phyloP scores from a whole-genome alignment of 2,797 vertebrate species.

The Pantherophis vulpinus region DNA sequence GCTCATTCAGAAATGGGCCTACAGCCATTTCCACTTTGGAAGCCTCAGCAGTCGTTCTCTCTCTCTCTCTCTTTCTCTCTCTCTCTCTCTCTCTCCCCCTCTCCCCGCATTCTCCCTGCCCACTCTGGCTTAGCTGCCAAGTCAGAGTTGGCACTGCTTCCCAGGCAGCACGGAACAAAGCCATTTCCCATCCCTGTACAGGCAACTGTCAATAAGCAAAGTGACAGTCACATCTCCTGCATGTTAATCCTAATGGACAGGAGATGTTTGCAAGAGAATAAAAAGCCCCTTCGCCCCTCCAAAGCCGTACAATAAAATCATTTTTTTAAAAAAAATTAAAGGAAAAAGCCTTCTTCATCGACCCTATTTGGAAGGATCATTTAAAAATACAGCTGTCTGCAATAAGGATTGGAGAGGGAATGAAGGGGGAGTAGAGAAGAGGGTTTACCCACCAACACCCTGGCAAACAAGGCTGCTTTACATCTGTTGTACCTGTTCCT shows the following conservation, averaged over 20 bases:
- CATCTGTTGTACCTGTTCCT: slow-evolving; percentile 69
- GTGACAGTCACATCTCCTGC: slow-evolving; percentile 69
- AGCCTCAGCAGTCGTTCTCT: slow-evolving; percentile 55
- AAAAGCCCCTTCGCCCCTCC: neutral
- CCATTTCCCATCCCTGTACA: slow-evolving; percentile 65
- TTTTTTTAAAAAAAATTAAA: neutral
- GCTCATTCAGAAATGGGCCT: slow-evolving; percentile 55
- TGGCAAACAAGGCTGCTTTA: slow-evolving; percentile 61
- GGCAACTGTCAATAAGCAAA: slow-evolving; percentile 62
- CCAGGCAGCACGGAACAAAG: slow-evolving; percentile 63
- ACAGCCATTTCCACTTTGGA: slow-evolving; percentile 57
- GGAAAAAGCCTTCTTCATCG: neutral
- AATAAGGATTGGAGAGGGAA: neutral
- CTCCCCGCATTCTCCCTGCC: slow-evolving; percentile 54
- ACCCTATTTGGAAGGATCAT: slow-evolving; percentile 31
- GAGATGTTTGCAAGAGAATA: slow-evolving; percentile 13
- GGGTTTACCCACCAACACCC: slow-evolving; percentile 50
- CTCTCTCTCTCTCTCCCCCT: slow-evolving; percentile 40
- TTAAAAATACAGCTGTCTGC: slow-evolving; percentile 26
- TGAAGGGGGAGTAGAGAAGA: neutral
- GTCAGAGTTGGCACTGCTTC: slow-evolving; percentile 64
- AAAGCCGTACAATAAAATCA: neutral
- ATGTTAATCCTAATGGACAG: slow-evolving; percentile 63
- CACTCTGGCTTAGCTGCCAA: slow-evolving; percentile 59
- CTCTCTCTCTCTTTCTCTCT: slow-evolving; percentile 26